Evolutionary conservation across 2,888 invertebrate species (phyloP), one percentile per base, ranked within the genome.

Genomic region (Epinotia bilunana): DNA sequence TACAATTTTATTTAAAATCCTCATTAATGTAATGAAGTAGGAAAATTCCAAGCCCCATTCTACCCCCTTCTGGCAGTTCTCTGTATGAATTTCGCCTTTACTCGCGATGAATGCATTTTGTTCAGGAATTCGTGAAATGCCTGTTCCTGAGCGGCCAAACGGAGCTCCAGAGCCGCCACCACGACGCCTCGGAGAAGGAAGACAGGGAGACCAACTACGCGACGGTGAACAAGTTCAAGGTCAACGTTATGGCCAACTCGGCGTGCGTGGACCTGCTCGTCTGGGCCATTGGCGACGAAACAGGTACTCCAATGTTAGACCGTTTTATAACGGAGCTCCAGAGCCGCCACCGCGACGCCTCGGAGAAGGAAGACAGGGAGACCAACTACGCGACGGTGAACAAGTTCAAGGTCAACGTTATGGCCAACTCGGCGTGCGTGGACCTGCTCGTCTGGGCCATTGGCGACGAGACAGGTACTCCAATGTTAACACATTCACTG

Each of bases 391-490:
- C 96, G 1, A 96, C 97, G 0, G 97, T 98, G 3, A 98, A 98
- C 90, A 97, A 97, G 87, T 98, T 98, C 88, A 98, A 98, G 93
- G 96, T 99, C 55, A 98, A 98, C 85, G 98, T 99, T 0, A 98
- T 98, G 96, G 98, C 99, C 0, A 99, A 99, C 91, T 98, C 99
- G 0, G 99, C 99, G 0, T 99, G 99, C 86, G 98, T 99, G 0
- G 99, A 99, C 90, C 95, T 99, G 9, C 95, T 99, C 1, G 99
- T 99, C 46, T 99, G 99, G 99, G 99, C 99, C 0, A 98, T 99
- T 80, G 97, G 97, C 0, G 99, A 99, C 89, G 99, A 99, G 94
- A 97, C 98, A 86, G 98, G 99, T 98, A 89, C 93, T 5, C 28
- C 3, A 6, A 28, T 20, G 20, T n/a, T n/a, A 23, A 23, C 2